These are phyloP conservation scores for Pangasius mekongensis DNA, from an alignment of 2,797 vertebrate genomes.

Conservation along the genomic window DNA sequence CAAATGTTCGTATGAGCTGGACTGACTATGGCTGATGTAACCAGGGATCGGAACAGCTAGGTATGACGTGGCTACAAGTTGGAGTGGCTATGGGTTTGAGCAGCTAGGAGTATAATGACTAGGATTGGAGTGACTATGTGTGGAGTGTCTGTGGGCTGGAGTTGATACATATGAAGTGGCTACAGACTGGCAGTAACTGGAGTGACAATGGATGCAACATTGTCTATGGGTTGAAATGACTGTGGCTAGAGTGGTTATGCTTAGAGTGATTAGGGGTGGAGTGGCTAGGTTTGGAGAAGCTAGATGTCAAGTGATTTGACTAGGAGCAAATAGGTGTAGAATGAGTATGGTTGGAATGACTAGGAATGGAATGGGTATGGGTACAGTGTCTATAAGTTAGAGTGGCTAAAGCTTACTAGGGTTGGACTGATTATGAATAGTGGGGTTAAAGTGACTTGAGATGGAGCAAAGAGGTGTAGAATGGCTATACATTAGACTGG, in stretches of 20 bases:
- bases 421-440: neutral
- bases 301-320: neutral
- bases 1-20: neutral
- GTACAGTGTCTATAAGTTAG: neutral
- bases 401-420: neutral
- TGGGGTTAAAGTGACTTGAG: neutral
- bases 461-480: neutral
- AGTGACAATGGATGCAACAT: neutral
- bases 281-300: neutral
- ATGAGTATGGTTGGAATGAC: neutral
- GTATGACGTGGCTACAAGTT: neutral
- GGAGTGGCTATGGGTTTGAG: neutral
- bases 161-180: neutral
- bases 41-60: neutral
- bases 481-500: neutral
- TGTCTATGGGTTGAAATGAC: neutral
- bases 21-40: neutral
- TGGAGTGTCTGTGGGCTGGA: constrained; percentile 1
- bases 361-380: neutral
- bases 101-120: neutral
- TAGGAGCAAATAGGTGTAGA: neutral
- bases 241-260: neutral
- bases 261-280: neutral
- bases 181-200: neutral
- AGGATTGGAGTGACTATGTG: neutral